A percentile compares a stretch with the other conserved stretches of the same genome.
Conservation (phyloP, 2,797 vertebrate genomes). For the Antrozous pallidus region DNA sequence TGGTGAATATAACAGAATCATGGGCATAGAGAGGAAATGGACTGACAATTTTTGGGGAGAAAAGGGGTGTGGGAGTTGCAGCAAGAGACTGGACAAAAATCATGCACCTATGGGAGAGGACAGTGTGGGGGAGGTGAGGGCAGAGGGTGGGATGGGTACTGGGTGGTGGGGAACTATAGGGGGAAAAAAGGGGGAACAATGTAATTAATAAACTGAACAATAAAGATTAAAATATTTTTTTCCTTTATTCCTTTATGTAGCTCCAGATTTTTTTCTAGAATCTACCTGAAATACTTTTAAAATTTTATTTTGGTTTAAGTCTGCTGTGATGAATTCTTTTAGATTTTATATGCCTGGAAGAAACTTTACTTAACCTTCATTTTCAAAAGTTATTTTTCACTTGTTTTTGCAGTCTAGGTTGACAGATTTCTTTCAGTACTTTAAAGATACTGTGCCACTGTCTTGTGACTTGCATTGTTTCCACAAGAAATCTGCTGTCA, state of each 20-base stretch:
- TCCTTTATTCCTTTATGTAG: neutral
- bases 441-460: neutral
- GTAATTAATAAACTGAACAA: no score
- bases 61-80: no score
- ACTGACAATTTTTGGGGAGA: no score
- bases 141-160: no score
- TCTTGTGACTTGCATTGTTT: neutral
- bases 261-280: neutral
- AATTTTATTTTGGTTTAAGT: neutral
- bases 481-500: neutral
- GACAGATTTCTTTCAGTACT: neutral
- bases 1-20: no score
- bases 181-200: no score
- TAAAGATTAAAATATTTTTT: no score
- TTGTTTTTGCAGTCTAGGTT: conserved; percentile 3
- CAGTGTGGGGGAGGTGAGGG: no score
- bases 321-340: neutral
- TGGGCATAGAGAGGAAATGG: no score
- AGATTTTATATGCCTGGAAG: neutral
- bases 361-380: conserved; percentile 5
- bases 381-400: neutral
- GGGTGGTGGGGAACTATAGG: no score
- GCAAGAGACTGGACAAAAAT: no score
- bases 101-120: no score
- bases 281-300: neutral